Conservation (phyloP, 2,113 vertebrate species). For the Salvelinus fontinalis region DNA sequence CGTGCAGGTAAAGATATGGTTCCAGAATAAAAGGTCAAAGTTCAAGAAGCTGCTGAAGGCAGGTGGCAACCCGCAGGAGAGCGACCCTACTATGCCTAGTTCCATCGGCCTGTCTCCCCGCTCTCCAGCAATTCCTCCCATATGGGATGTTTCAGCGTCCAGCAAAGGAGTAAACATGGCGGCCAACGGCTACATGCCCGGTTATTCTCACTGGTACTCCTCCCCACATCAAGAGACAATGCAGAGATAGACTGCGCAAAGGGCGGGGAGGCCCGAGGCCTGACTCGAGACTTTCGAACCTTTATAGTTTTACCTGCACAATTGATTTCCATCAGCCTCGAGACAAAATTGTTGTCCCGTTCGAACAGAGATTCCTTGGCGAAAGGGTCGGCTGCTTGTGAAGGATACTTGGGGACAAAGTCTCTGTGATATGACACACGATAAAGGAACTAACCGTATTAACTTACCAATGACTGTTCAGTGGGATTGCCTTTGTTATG, state of each 20-base stretch:
- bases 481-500: conserved; percentile 61
- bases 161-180: conserved; percentile 98
- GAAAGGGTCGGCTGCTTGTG: conserved; percentile 21
- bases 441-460: conserved; percentile 60
- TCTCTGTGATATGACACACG: conserved; percentile 53
- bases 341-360: conserved; percentile 51
- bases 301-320: conserved; percentile 61
- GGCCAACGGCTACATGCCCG: conserved; percentile 97
- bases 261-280: conserved; percentile 49
- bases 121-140: conserved; percentile 93
- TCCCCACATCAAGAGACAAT: conserved; percentile 98
- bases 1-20: conserved; percentile 98
- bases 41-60: conserved; percentile 99
- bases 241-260: conserved; percentile 86
- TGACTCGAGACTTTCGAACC: conserved; percentile 51
- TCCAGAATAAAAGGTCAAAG: conserved; percentile 99
- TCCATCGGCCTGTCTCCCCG: conserved; percentile 92
- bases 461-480: conserved; percentile 54
- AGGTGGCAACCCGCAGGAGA: conserved; percentile 93
- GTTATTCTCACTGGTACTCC: conserved; percentile 98
- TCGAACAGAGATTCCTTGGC: conserved; percentile 22
- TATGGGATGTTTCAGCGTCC: conserved; percentile 97
- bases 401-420: conserved; percentile 46
- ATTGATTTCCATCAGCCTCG: conserved; percentile 60
- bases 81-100: conserved; percentile 84